Evolutionary conservation across 2,797 vertebrate genomes (phyloP).

Genomic region (Pampus argenteus): DNA sequence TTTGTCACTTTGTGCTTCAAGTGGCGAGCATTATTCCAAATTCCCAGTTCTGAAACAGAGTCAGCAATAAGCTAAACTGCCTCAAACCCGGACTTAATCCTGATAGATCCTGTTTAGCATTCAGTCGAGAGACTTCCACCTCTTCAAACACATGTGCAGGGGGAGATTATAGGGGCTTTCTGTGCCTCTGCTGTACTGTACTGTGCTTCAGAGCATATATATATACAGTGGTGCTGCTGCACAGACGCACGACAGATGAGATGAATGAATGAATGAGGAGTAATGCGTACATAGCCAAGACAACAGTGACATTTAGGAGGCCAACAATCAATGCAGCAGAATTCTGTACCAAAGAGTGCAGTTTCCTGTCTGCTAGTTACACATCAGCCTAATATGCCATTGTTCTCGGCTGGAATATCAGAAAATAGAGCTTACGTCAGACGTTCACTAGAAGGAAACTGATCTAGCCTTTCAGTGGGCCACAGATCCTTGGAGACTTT

Average conservation of each 20-base stretch:
- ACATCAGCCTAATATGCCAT: conserved; percentile 26
- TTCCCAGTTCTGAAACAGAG: conserved; percentile 63
- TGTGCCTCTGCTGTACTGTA: conserved; percentile 37
- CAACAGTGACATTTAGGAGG: conserved; percentile 41
- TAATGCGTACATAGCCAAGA: conserved; percentile 36
- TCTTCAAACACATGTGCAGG: conserved; percentile 76
- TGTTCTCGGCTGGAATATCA: conserved; percentile 43
- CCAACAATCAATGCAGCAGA: background rate
- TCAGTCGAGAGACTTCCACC: conserved; percentile 74
- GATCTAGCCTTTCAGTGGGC: conserved; percentile 17
- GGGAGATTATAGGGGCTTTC: conserved; percentile 72
- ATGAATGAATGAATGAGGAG: conserved; percentile 29
- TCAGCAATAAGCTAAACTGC: conserved; percentile 78
- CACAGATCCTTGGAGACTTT: conserved; percentile 38
- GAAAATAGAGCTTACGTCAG: conserved; percentile 55
- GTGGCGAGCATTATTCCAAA: conserved; percentile 52
- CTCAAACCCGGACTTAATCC: conserved; percentile 80
- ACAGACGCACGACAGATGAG: conserved; percentile 17
- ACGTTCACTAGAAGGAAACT: conserved; percentile 31
- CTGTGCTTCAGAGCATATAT: conserved; percentile 52
- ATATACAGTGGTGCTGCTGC: conserved; percentile 44
- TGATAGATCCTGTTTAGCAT: conserved; percentile 83
- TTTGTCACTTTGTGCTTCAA: conserved; percentile 37
- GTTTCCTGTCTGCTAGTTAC: conserved; percentile 26
- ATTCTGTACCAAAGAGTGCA: background rate